Evolutionary conservation across 2,888 invertebrate species (phyloP), one percentile per base, ranked within the genome.

Genomic region (Callyntrura guangdongensis): DNA sequence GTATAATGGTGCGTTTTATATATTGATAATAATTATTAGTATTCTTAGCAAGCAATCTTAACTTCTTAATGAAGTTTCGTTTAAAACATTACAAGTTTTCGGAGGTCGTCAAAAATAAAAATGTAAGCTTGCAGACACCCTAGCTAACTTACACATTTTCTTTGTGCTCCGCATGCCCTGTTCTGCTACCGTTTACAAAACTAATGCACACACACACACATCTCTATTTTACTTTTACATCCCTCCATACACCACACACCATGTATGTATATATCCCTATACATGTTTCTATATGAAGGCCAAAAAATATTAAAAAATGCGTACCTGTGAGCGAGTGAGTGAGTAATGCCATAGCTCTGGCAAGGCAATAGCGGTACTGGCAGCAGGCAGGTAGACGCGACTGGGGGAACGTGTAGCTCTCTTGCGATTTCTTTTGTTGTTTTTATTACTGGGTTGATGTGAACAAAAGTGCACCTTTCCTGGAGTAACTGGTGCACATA

Each of bases 381-480:
- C 17, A 25, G 49, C n/a, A 53, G 77, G 22, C 77, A 77, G 77
- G 77, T 77, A 36, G 53, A 59, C 72, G n/a, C 72, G 20, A 79
- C 36, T 81, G 77, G 81, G 81, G 87, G 67, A 81, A 72, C 82
- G 83, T 82, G 83, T 81, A 61, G 4, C 81, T 47, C 81, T 81
- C 81, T 82, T 81, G 22, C 25, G 64, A 81, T 81, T 87, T 82
- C 64, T 67, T 87, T 81, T 81, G 67, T 69, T 81, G 22, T 53
- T 81, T 12, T 53, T 77, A 49, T 72, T 82, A 82, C 45, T 14
- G 47, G 25, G 22, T 61, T 69, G 17, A 27, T 59, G 25, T 79
- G 64, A 59, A 56, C 69, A 69, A 64, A 85, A 56, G 45, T 86
- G 77, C 74, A 87, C 69, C 79, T 81, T 87, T 72, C 87, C 87